phyloP scores from a whole-genome alignment of 2,888 invertebrate species.

The Ligdia adustata region DNA sequence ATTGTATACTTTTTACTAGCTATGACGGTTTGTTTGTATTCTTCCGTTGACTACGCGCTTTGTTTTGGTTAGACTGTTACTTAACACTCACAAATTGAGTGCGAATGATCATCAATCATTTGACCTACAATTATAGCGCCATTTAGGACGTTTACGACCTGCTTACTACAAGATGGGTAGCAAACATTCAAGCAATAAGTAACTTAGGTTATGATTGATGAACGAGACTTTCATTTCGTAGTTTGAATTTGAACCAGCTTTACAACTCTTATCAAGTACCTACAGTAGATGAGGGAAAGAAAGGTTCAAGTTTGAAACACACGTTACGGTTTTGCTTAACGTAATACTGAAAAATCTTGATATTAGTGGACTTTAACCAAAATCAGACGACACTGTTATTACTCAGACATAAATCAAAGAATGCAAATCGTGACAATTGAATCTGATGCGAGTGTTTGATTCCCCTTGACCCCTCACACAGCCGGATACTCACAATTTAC shows the following conservation, averaged over 20 bases:
- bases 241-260: too few species aligned
- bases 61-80: slow-evolving; percentile 19
- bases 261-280: too few species aligned
- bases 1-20: slow-evolving; percentile 20
- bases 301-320: background rate
- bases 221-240: background rate
- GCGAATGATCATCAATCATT: slow-evolving; percentile 27
- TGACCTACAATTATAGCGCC: slow-evolving; percentile 27
- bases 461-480: slow-evolving; percentile 19
- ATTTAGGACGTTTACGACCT: slow-evolving; percentile 20
- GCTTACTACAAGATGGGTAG: background rate
- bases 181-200: slow-evolving; percentile 1
- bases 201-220: background rate
- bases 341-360: too few species aligned
- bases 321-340: too few species aligned
- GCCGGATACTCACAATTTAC: slow-evolving; percentile 24
- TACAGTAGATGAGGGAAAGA: too few species aligned
- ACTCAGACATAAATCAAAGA: slow-evolving; percentile 10
- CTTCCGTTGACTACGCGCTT: slow-evolving; percentile 6
- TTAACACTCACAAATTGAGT: slow-evolving; percentile 19
- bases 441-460: slow-evolving; percentile 15
- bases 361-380: too few species aligned
- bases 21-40: slow-evolving; percentile 30
- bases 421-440: slow-evolving; percentile 12
- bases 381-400: too few species aligned